Percentiles rank a stretch among this genome's conserved stretches.
phyloP scores from a whole-genome alignment of 2,888 invertebrate species.

The Drosophila diplacantha region DNA sequence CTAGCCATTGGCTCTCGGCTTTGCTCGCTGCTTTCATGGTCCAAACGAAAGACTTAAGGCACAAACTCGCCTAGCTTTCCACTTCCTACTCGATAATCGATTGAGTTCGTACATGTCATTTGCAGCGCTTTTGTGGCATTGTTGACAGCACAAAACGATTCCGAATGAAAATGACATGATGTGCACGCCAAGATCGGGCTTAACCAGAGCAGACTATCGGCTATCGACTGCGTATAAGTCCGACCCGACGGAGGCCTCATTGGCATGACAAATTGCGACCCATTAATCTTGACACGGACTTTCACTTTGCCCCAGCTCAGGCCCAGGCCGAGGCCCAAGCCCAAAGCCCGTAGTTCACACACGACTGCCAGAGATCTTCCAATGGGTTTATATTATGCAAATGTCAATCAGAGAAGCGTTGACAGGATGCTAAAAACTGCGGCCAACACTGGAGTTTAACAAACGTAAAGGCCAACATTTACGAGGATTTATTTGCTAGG shows the following conservation, averaged over 20 bases:
- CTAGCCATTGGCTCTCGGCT: conserved; percentile 1
- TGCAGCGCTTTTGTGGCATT: conserved; percentile 64
- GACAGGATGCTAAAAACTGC: conserved; percentile 46
- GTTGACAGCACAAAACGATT: conserved; percentile 61
- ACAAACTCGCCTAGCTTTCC: conserved; percentile 50
- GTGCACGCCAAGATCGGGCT: conserved; percentile 50
- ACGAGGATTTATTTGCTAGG: background rate
- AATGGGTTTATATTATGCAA: conserved; percentile 53
- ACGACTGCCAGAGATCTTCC: conserved; percentile 15
- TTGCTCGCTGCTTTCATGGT: conserved; percentile 49
- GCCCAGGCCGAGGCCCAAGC: conserved; percentile 8
- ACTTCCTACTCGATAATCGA: conserved; percentile 66
- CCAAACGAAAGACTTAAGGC: conserved; percentile 61
- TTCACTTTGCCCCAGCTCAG: conserved; percentile 54
- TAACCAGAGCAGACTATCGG: conserved; percentile 27
- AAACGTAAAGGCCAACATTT: fast-evolving
- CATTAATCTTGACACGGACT: conserved; percentile 67
- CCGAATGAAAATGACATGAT: conserved; percentile 64
- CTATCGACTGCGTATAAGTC: conserved; percentile 14
- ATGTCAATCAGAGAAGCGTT: conserved; percentile 59
- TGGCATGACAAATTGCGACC: conserved; percentile 67
- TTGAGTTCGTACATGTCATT: conserved; percentile 70
- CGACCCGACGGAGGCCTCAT: conserved; percentile 18
- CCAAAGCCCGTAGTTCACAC: conserved; percentile 31
- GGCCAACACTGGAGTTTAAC: conserved; percentile 2